Conservation (phyloP, 2,888 invertebrate species). For the Tipula helvola region DNA sequence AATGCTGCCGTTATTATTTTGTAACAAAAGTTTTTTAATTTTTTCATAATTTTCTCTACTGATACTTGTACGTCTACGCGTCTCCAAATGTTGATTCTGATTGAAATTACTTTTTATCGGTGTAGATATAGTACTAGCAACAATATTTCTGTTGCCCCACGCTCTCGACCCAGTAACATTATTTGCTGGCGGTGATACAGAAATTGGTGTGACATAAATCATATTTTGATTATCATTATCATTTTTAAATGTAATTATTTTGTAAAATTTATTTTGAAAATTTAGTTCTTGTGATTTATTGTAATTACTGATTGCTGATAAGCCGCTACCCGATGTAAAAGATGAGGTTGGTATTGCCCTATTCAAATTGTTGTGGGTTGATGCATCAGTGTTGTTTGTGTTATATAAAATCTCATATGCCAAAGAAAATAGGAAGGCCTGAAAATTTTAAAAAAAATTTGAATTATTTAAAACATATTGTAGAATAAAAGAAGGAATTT, state of each 20-base stretch:
- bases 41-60: background rate
- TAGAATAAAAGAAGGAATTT: no score
- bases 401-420: background rate
- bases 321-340: background rate
- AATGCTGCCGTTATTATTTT: background rate
- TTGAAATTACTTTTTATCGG: background rate
- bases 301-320: background rate
- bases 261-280: background rate
- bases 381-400: background rate
- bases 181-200: background rate
- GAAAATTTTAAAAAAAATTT: background rate
- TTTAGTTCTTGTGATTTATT: background rate
- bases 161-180: background rate
- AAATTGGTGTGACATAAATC: conserved; percentile 7
- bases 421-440: background rate
- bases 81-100: background rate
- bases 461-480: no score
- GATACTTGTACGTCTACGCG: background rate
- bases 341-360: background rate
- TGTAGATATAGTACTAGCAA: background rate
- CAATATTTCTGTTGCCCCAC: background rate
- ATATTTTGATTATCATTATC: background rate
- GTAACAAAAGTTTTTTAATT: background rate
- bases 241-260: background rate
- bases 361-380: background rate